Base-by-base conservation (phyloP, 2,797 vertebrate genomes). In the Microctenopoma lineatum region DNA sequence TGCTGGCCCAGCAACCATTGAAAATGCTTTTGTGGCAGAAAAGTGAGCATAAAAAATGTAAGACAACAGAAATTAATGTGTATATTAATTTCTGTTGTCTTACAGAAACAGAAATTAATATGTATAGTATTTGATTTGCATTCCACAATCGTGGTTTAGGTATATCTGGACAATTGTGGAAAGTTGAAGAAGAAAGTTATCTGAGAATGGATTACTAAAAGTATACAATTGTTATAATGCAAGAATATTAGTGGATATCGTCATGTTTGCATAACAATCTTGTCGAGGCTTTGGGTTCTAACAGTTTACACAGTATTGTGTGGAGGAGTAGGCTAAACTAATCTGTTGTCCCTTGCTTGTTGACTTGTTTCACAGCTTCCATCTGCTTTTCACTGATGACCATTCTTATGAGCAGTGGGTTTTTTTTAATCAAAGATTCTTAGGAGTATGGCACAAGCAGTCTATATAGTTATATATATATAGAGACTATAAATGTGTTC, bases 41-140 rank as follows among this genome's bases (percentile, higher is more conserved):
- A 77, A 32, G 25, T 0, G 32, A 63, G 59, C 54, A 80, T 62
- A 57, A 70, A 77, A 59, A 80, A 65, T 52, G 34, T 36, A n/a
- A 59, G 60, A 82, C 56, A 75, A 82, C 51, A 58, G 21, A 71
- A 83, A 81, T 68, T 2, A 88, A 81, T 69, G 60, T 32, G 44
- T 73, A 54, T 67, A 45, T 70, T 63, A 21, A 21, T 21, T 21
- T 21, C 21, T 21, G 21, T 2, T 21, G 21, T 21, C 21, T 21
- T 21, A 21, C 21, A 21, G 21, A 21, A 75, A 82, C 51, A 58
- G 21, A 71, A 83, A 81, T 68, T 2, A 88, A 81, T 69, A 62
- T 32, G 44, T 73, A 54, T 67, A 45, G 66, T 63, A 46, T 68
- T 83, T 56, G 21, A 78, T 67, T 70, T 75, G 34, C 54, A 66